phyloP scores from a whole-genome alignment of 2,113 vertebrate genomes.

The Psittacula cyanocephala region DNA sequence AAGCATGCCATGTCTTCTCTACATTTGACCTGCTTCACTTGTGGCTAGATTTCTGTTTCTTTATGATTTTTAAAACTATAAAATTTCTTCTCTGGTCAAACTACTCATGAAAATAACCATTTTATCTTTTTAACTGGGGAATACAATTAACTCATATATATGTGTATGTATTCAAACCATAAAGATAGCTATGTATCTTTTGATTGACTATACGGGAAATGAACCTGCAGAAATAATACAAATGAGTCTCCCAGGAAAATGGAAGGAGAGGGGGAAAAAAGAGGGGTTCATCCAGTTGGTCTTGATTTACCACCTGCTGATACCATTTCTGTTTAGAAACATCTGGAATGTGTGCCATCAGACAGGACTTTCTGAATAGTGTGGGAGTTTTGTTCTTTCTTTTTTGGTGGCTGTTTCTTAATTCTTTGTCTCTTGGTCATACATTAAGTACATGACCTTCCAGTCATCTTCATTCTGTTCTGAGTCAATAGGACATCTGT shows the following conservation, averaged over 20 bases:
- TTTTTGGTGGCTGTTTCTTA: neutral
- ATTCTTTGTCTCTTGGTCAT: neutral
- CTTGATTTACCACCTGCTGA: neutral
- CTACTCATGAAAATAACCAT: neutral
- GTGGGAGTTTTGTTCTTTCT: rapidly evolving
- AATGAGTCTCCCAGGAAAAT: neutral
- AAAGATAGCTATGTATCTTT: neutral
- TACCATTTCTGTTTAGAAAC: neutral
- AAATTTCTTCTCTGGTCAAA: neutral
- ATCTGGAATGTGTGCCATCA: rapidly evolving
- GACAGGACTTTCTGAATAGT: neutral
- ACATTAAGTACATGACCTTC: neutral
- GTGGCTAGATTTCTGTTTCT: neutral
- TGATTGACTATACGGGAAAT: neutral
- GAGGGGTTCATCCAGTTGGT: neutral
- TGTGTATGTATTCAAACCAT: neutral
- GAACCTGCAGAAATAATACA: neutral
- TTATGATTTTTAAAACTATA: neutral
- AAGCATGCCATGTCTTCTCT: neutral
- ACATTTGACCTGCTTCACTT: neutral
- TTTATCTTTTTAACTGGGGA: neutral
- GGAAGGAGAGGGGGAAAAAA: neutral
- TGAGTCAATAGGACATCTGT: neutral
- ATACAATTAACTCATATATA: neutral
- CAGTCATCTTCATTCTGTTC: neutral